These are phyloP conservation scores for Phrynocephalus guinanensis DNA, from an alignment of 2,797 vertebrate species.

Conservation along the genomic window DNA sequence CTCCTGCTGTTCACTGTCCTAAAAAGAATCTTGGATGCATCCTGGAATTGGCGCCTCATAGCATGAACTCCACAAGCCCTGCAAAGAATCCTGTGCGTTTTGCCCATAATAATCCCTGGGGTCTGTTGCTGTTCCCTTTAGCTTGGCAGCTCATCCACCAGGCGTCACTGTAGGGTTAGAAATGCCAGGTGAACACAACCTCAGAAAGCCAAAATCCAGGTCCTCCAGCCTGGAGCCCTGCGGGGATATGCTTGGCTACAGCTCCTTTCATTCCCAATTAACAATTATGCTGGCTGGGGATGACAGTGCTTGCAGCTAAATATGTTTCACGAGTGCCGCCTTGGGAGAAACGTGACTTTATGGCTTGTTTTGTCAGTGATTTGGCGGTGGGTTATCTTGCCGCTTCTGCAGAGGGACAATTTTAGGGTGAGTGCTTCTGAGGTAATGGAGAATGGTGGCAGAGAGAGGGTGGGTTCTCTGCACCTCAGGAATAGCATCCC, in stretches of 20 bases:
- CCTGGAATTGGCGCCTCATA: background rate
- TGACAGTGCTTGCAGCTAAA: background rate
- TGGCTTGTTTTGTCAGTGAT: background rate
- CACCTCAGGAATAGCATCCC: no score
- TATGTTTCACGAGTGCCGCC: background rate
- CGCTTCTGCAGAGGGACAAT: no score
- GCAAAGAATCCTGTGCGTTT: no score
- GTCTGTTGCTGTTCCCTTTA: no score
- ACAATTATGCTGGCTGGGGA: no score
- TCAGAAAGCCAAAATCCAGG: no score
- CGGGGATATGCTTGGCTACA: background rate
- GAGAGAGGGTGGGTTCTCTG: no score
- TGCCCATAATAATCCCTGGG: no score
- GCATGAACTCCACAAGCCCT: no score
- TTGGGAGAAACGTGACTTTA: background rate
- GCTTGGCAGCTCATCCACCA: conserved; percentile 50
- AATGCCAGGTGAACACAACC: conserved; percentile 33
- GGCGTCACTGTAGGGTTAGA: conserved; percentile 66
- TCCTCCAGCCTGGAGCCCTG: background rate
- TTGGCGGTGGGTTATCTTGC: background rate
- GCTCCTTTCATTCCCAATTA: background rate
- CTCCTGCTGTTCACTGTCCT: no score
- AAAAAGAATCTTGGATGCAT: background rate
- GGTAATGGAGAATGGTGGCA: no score
- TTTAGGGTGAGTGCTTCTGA: no score